Evolutionary conservation across 1,140 invertebrate genomes (phyloP).

Genomic region (Drosophila elegans): DNA sequence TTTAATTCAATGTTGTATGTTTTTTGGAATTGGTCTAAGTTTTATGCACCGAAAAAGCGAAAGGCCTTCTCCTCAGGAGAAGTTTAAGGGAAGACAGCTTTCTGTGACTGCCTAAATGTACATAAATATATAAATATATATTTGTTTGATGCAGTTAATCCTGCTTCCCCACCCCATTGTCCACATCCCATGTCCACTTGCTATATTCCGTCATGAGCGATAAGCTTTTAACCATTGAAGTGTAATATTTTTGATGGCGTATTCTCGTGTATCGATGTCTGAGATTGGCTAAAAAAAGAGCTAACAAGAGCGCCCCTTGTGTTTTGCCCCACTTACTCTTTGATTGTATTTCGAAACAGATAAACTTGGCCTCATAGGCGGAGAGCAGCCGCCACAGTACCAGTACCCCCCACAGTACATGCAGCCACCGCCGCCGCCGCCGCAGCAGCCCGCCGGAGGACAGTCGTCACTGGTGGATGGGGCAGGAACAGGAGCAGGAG

Average conservation of each 20-base stretch:
- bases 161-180: slow-evolving; percentile 9
- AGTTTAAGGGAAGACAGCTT: slow-evolving; percentile 7
- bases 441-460: slow-evolving; percentile 69
- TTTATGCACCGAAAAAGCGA: slow-evolving; percentile 40
- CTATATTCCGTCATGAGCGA: slow-evolving; percentile 46
- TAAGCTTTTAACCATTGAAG: slow-evolving; percentile 56
- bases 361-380: slow-evolving; percentile 85
- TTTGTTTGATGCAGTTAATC: slow-evolving; percentile 19
- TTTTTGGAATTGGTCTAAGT: slow-evolving; percentile 35
- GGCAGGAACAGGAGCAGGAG: slow-evolving; percentile 37
- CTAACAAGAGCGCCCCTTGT: not conserved
- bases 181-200: slow-evolving; percentile 36
- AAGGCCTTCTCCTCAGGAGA: not conserved
- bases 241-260: slow-evolving; percentile 59
- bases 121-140: slow-evolving; percentile 18
- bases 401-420: slow-evolving; percentile 84
- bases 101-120: slow-evolving; percentile 35
- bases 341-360: slow-evolving; percentile 39
- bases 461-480: slow-evolving; percentile 73
- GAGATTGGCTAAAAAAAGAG: slow-evolving; percentile 31
- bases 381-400: slow-evolving; percentile 83
- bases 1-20: slow-evolving; percentile 37
- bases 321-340: slow-evolving; percentile 6
- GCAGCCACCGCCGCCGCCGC: slow-evolving; percentile 76
- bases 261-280: slow-evolving; percentile 71